Conservation (phyloP, 2,113 vertebrate genomes). For the Gymnocephalus cernua region DNA sequence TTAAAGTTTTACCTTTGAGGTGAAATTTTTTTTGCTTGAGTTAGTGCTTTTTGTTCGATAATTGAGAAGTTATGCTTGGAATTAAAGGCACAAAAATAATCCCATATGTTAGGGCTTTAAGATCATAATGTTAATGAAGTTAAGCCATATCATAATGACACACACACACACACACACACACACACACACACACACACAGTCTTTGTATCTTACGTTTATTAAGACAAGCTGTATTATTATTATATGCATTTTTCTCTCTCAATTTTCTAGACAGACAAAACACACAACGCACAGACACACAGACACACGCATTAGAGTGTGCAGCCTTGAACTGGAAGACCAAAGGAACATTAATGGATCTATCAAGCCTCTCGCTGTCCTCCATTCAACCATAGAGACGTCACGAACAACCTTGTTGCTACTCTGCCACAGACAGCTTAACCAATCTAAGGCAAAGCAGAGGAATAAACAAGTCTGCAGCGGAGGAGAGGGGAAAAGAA, state of each 20-base stretch:
- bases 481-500: neutral
- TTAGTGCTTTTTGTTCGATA: too few relatives aligned
- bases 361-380: slow-evolving; percentile 48
- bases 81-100: too few relatives aligned
- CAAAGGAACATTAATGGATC: slow-evolving; percentile 64
- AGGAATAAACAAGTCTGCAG: slow-evolving; percentile 49
- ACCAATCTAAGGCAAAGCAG: slow-evolving; percentile 46
- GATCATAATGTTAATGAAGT: slow-evolving; percentile 1
- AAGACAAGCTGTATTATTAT: too few relatives aligned
- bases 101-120: slow-evolving; percentile 2
- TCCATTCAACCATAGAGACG: slow-evolving; percentile 46
- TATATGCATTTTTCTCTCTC: neutral
- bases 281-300: neutral
- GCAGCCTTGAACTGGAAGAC: slow-evolving; percentile 66
- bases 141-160: neutral
- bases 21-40: too few relatives aligned
- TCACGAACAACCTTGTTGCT: slow-evolving; percentile 67
- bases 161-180: neutral
- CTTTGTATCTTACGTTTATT: too few relatives aligned
- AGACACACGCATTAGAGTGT: slow-evolving; percentile 15
- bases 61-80: too few relatives aligned
- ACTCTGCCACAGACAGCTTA: slow-evolving; percentile 44
- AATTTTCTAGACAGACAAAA: slow-evolving; percentile 2
- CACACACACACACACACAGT: slow-evolving; percentile 7
- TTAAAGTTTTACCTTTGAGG: too few relatives aligned